These are phyloP conservation scores for Gulo gulo DNA, from an alignment of 2,113 vertebrate species.

Conservation along the genomic window DNA sequence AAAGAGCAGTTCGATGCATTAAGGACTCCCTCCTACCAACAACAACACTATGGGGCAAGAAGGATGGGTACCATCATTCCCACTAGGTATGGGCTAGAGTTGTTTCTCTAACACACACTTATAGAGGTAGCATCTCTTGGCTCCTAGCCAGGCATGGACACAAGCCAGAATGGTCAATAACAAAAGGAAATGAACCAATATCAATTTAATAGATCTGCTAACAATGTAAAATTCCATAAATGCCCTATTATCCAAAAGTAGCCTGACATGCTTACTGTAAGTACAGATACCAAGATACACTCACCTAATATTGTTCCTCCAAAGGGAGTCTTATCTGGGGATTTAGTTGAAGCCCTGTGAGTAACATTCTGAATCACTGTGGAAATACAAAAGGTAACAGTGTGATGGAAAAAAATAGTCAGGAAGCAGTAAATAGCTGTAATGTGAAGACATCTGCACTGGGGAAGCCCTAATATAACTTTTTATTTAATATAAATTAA, in stretches of 20 bases:
- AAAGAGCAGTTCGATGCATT: not conserved
- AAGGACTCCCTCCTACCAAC: not conserved
- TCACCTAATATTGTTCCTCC: conserved; percentile 85
- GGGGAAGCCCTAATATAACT: not conserved
- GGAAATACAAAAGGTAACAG: conserved; percentile 57
- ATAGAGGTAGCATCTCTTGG: not conserved
- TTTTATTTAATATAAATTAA: not conserved
- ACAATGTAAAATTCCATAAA: not conserved
- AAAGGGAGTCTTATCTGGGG: conserved; percentile 77
- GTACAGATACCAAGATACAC: not conserved
- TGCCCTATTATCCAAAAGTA: not conserved
- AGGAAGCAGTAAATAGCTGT: not conserved
- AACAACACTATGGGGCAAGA: not conserved
- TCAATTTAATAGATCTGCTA: not conserved
- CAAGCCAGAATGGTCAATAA: not conserved
- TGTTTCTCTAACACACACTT: not conserved
- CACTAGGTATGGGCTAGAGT: not conserved
- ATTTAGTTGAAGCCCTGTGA: conserved; percentile 78
- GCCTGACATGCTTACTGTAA: not conserved
- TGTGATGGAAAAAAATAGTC: not conserved
- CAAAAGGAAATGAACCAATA: not conserved
- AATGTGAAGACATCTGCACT: not conserved
- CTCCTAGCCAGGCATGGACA: not conserved
- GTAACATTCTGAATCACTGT: conserved; percentile 86
- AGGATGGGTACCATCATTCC: not conserved